These are phyloP conservation scores for Drosophila dunni DNA, from an alignment of 1,140 invertebrate genomes.

Conservation along the genomic window DNA sequence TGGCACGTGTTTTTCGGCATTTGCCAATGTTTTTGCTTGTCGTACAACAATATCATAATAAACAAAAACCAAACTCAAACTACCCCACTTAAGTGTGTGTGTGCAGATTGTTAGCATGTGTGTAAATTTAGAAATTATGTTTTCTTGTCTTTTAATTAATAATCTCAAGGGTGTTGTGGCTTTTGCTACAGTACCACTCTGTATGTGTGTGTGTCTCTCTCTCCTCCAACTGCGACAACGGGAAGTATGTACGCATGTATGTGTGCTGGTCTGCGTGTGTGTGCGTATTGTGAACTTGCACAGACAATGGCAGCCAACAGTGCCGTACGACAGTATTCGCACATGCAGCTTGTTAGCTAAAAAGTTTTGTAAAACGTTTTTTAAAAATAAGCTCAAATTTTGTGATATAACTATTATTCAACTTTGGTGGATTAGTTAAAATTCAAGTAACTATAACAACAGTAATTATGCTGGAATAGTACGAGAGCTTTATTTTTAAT, in stretches of 20 bases:
- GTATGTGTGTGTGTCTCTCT: constrained; percentile 3
- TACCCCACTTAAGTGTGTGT: constrained; percentile 10
- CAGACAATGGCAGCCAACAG: too few relatives aligned
- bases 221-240: neutral
- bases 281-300: neutral
- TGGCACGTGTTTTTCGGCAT: neutral
- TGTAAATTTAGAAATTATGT: constrained; percentile 79
- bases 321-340: too few relatives aligned
- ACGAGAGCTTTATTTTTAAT: too few relatives aligned
- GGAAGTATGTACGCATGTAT: neutral
- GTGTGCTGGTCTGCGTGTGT: neutral
- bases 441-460: too few relatives aligned
- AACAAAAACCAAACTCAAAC: constrained; percentile 4
- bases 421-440: too few relatives aligned
- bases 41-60: constrained; percentile 12
- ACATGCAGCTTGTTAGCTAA: too few relatives aligned
- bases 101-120: constrained; percentile 28
- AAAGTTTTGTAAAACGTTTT: too few relatives aligned
- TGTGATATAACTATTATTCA: too few relatives aligned
- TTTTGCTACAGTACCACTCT: constrained; percentile 6
- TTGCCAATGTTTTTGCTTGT: constrained; percentile 14
- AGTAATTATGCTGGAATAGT: too few relatives aligned
- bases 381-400: too few relatives aligned
- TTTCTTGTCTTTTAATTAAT: constrained; percentile 83
- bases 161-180: constrained; percentile 69